Evolutionary conservation across 2,797 vertebrate genomes (phyloP).

Genomic region (Presbytis comata): DNA sequence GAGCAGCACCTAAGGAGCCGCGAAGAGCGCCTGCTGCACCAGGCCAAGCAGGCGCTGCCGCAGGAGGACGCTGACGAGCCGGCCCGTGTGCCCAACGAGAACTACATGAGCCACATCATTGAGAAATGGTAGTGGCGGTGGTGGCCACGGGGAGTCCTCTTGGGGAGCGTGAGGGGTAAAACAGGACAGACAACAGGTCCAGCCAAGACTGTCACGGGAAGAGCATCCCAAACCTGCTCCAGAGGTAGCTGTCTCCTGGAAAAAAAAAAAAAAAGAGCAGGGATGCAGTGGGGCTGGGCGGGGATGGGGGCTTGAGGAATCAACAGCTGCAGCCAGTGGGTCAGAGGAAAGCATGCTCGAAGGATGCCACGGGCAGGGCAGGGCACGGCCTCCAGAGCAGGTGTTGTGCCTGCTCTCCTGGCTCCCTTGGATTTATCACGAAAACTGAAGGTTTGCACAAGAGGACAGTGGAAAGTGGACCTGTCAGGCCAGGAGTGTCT

Average conservation of each 20-base stretch:
- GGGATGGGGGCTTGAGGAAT: conserved; percentile 73
- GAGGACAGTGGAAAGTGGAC: neutral
- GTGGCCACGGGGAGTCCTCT: neutral
- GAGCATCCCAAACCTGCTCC: conserved; percentile 61
- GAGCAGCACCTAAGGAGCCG: conserved; percentile 93
- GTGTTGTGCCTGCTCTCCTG: neutral
- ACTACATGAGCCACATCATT: conserved; percentile 99
- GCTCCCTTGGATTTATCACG: neutral
- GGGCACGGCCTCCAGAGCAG: neutral
- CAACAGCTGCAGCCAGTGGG: conserved; percentile 61
- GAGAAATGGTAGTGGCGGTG: conserved; percentile 95
- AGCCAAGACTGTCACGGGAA: conserved; percentile 68
- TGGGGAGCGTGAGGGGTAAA: neutral
- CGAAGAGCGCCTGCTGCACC: conserved; percentile 89
- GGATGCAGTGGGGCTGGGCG: rapidly evolving
- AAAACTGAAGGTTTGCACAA: neutral
- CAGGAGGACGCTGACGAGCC: conserved; percentile 90
- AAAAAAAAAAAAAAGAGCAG: neutral
- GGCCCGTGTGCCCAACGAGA: conserved; percentile 95
- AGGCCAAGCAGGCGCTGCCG: conserved; percentile 84
- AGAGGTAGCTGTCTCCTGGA: conserved; percentile 67
- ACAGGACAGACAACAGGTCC: neutral
- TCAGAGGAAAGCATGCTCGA: conserved; percentile 53
- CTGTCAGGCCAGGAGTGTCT: neutral
- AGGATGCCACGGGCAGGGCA: conserved; percentile 17